Percentiles rank a stretch among this genome's conserved stretches.
Evolutionary conservation across 2,113 vertebrate species (phyloP).

Genomic region (Heliornis fulica): DNA sequence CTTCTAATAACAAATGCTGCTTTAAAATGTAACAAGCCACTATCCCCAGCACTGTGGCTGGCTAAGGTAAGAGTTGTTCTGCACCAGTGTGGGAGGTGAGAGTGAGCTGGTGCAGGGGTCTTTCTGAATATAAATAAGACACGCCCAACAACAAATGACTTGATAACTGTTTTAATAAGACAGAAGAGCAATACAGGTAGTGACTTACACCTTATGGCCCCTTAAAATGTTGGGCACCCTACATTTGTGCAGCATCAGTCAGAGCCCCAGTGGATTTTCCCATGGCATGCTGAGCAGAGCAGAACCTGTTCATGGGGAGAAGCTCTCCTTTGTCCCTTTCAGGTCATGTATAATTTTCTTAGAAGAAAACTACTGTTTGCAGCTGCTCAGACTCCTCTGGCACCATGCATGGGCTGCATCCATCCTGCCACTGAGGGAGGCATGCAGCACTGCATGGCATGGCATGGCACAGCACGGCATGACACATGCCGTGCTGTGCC

Average conservation of each 20-base stretch:
- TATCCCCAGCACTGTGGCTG: not conserved
- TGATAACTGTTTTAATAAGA: not conserved
- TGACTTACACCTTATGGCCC: not conserved
- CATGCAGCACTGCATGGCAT: accelerated
- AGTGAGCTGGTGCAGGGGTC: not conserved
- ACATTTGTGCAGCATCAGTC: accelerated
- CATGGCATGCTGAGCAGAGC: not conserved
- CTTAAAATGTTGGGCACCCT: not conserved
- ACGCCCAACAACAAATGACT: not conserved
- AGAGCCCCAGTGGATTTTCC: not conserved
- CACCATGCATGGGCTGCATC: accelerated
- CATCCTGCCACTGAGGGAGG: accelerated
- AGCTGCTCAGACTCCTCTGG: not conserved
- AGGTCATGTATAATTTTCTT: not conserved
- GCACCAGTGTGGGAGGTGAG: not conserved
- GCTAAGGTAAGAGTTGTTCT: not conserved
- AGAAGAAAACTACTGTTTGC: not conserved
- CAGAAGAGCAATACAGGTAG: not conserved
- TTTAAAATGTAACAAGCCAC: not conserved
- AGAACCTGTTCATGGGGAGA: not conserved
- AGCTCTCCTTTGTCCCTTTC: not conserved
- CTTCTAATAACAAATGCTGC: not conserved
- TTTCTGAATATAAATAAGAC: not conserved
- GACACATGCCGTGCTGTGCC: no score
- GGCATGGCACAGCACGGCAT: accelerated